Evolutionary conservation across 2,888 invertebrate species (phyloP).

Genomic region (Sarcophaga rosellei): DNA sequence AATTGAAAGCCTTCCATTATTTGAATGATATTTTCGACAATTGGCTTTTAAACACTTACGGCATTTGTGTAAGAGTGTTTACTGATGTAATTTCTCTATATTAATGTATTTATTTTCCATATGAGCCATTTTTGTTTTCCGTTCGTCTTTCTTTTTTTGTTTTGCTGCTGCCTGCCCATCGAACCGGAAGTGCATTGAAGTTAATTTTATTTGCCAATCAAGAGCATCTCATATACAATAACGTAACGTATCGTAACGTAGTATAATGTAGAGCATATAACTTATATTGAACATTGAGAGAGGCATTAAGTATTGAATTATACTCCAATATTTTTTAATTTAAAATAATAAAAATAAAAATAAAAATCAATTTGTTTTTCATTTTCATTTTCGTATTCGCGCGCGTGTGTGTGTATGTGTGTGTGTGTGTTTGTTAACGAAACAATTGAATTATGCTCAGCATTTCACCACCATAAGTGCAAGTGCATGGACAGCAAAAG

Average conservation of each 20-base stretch:
- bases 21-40: too few relatives aligned
- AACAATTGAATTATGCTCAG: conserved; percentile 32
- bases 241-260: background rate
- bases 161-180: background rate
- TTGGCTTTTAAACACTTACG: too few relatives aligned
- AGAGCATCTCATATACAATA: background rate
- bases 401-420: too few relatives aligned
- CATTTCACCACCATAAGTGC: conserved; percentile 2
- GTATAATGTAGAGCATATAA: background rate
- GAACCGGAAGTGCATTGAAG: conserved; percentile 56
- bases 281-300: too few relatives aligned
- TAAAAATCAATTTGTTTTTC: too few relatives aligned
- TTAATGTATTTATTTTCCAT: conserved; percentile 18
- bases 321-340: conserved; percentile 13
- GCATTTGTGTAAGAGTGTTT: too few relatives aligned
- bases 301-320: background rate
- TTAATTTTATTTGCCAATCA: conserved; percentile 64
- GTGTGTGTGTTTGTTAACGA: conserved; percentile 2
- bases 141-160: background rate
- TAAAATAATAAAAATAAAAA: background rate
- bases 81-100: background rate
- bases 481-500: background rate
- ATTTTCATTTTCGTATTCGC: too few relatives aligned
- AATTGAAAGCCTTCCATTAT: too few relatives aligned
- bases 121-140: background rate